These are phyloP conservation scores for Hippocampus barbouri DNA, from an alignment of 2,113 vertebrate species.

Conservation along the genomic window DNA sequence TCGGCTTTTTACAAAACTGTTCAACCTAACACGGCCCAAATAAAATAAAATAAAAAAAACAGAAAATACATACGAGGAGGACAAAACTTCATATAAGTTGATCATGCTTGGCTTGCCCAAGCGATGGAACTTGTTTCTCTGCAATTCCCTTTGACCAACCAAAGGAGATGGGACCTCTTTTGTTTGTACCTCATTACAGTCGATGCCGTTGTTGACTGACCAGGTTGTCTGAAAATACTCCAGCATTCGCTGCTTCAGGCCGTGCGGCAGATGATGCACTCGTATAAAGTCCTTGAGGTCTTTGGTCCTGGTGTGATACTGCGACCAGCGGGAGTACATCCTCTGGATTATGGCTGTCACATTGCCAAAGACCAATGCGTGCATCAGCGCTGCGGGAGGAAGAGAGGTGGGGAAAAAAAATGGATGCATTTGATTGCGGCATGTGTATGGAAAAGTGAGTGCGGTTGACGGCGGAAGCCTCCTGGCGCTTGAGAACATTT, in stretches of 20 bases:
- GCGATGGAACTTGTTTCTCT: not conserved
- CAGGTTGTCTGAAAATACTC: constrained; percentile 99
- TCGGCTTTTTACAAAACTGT: too few species aligned
- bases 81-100: too few species aligned
- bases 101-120: too few species aligned
- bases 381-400: constrained; percentile 85
- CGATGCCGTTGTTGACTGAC: constrained; percentile 99
- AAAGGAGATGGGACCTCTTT: not conserved
- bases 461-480: constrained; percentile 28
- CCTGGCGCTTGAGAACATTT: constrained; percentile 62
- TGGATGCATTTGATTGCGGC: not conserved
- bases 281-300: constrained; percentile 97
- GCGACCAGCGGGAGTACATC: constrained; percentile 98
- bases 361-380: constrained; percentile 95
- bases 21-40: too few species aligned
- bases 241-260: constrained; percentile 95
- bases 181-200: constrained; percentile 88
- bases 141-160: not conserved
- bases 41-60: too few species aligned
- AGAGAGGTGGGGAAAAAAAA: not conserved
- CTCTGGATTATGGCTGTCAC: constrained; percentile 98
- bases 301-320: constrained; percentile 96
- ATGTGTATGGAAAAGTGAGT: constrained; percentile 11
- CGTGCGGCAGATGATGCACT: constrained; percentile 93
- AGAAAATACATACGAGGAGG: too few species aligned